These are phyloP conservation scores for Ammodytes dubius DNA, from an alignment of 2,113 vertebrate genomes.

Conservation along the genomic window DNA sequence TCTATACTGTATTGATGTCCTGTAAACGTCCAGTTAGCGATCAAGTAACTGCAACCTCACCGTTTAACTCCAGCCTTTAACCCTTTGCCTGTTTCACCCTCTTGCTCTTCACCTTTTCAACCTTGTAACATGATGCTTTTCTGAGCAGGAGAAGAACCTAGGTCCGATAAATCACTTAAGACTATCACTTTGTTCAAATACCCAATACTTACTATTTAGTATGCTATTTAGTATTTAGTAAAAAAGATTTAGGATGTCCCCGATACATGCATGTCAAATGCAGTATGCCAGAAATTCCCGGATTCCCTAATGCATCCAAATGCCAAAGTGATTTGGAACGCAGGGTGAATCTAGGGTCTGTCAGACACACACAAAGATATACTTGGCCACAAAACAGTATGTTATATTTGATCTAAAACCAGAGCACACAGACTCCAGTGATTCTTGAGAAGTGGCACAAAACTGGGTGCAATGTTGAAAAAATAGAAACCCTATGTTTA, in stretches of 20 bases:
- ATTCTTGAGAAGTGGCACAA: no score
- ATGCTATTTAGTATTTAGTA: no score
- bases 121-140: background rate
- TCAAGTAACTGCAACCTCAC: conserved; percentile 34
- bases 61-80: conserved; percentile 21
- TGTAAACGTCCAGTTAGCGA: conserved; percentile 34
- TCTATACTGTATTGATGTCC: conserved; percentile 44
- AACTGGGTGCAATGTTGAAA: no score
- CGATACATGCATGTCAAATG: no score
- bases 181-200: no score
- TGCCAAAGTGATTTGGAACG: no score
- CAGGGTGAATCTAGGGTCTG: background rate
- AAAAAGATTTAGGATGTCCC: no score
- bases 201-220: no score
- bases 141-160: background rate
- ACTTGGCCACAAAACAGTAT: background rate
- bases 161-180: conserved; percentile 5
- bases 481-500: no score
- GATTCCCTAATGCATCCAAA: no score
- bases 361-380: conserved; percentile 9
- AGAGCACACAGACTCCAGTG: conserved; percentile 2
- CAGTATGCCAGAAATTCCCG: no score
- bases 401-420: conserved; percentile 39
- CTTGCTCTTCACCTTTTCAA: conserved; percentile 22
- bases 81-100: conserved; percentile 11